Conservation (phyloP, 2,113 vertebrate species). For the Sinocyclocheilus anshuiensis region DNA sequence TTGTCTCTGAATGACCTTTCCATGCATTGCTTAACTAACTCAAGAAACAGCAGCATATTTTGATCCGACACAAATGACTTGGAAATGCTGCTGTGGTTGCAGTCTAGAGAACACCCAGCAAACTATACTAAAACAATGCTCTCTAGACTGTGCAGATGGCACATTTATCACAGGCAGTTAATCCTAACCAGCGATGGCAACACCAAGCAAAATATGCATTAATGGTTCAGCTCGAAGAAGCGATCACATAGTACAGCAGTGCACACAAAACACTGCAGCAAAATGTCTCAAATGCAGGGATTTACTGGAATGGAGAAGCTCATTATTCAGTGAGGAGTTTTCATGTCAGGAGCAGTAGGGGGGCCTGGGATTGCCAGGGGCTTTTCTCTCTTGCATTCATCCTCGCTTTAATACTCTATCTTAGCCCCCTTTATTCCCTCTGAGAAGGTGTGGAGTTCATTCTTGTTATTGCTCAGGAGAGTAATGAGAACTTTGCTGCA, state of each 20-base stretch:
- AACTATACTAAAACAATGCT: background rate
- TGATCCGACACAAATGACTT: background rate
- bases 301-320: conserved; percentile 37
- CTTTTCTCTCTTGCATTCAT: conserved; percentile 3
- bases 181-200: conserved; percentile 12
- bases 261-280: background rate
- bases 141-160: conserved; percentile 18
- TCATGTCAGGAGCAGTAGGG: conserved; percentile 36
- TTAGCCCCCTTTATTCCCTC: conserved; percentile 37
- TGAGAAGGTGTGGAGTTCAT: conserved; percentile 52
- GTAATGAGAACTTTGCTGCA: conserved; percentile 7
- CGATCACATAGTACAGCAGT: background rate
- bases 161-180: conserved; percentile 28
- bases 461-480: conserved; percentile 23
- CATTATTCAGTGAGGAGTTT: conserved; percentile 49
- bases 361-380: conserved; percentile 33
- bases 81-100: background rate
- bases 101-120: background rate
- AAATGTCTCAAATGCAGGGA: background rate
- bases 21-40: background rate
- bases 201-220: conserved; percentile 27
- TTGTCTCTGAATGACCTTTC: background rate
- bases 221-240: background rate
- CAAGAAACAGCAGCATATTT: background rate
- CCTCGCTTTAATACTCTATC: conserved; percentile 21